Conservation (phyloP, 2,888 invertebrate genomes). For the Tachystola acroxantha region DNA sequence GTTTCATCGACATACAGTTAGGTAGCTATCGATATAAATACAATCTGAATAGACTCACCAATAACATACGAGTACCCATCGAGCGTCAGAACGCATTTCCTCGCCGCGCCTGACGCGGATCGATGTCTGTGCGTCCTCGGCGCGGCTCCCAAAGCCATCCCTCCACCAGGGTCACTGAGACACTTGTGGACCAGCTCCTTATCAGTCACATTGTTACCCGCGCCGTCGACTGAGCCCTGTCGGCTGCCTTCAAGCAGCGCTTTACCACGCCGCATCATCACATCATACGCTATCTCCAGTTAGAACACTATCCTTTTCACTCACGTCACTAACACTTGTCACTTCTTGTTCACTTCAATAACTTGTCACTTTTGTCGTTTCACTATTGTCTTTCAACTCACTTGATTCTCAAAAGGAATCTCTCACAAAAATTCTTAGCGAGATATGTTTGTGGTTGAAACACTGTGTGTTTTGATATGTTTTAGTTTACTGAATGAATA, state of each 20-base stretch:
- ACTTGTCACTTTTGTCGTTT: background rate
- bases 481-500: constrained; percentile 35
- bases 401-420: constrained; percentile 2
- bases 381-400: background rate
- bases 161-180: constrained; percentile 81
- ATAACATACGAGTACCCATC: constrained; percentile 94
- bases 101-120: constrained; percentile 77
- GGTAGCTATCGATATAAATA: too few relatives aligned
- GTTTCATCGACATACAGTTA: too few relatives aligned
- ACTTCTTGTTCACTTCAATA: background rate
- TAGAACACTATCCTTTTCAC: background rate
- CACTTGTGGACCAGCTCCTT: constrained; percentile 84
- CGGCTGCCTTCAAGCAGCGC: constrained; percentile 67
- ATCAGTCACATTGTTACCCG: constrained; percentile 51
- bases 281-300: constrained; percentile 64
- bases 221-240: constrained; percentile 70
- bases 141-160: constrained; percentile 56
- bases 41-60: constrained; percentile 80
- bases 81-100: constrained; percentile 89
- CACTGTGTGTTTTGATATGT: constrained; percentile 43
- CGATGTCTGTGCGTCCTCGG: constrained; percentile 60
- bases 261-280: constrained; percentile 71
- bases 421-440: constrained; percentile 6
- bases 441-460: constrained; percentile 29
- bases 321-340: background rate